These are phyloP conservation scores for Marmota flaviventris DNA, from an alignment of 2,113 vertebrate genomes.

Conservation along the genomic window DNA sequence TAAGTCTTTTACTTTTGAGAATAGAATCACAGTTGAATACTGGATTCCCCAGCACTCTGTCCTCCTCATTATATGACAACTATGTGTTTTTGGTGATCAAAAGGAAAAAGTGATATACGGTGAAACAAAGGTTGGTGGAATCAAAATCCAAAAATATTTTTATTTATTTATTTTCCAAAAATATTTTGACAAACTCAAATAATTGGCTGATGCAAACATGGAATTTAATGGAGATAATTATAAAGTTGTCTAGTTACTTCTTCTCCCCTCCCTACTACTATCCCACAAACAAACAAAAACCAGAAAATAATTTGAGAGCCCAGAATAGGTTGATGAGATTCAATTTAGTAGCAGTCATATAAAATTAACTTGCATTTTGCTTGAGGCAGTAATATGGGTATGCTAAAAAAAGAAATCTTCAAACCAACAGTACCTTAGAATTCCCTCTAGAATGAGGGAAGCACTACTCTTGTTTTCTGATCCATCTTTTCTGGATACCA, in stretches of 20 bases:
- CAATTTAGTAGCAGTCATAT: neutral
- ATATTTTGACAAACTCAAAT: neutral
- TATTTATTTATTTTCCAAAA: neutral
- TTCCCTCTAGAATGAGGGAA: neutral
- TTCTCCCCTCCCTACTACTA: neutral
- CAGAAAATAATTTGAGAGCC: neutral
- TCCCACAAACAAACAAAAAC: neutral
- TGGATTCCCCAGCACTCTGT: neutral
- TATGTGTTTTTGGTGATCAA: neutral
- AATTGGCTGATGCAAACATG: neutral
- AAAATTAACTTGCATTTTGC: conserved; percentile 36
- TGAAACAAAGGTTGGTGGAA: neutral
- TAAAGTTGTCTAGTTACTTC: neutral
- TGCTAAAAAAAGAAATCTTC: neutral
- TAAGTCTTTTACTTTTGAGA: conserved; percentile 45
- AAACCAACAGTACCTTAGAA: neutral
- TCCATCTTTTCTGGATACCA: neutral
- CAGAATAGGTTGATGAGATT: neutral
- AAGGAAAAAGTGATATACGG: neutral
- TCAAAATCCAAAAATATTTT: conserved; percentile 23
- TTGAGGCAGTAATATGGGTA: neutral
- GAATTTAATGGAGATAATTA: conserved; percentile 9
- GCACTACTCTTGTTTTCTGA: neutral
- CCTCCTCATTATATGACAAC: neutral
- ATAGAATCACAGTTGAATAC: neutral